Evolutionary conservation across 2,113 vertebrate species (phyloP).

Genomic region (Microcebus griseorufus): DNA sequence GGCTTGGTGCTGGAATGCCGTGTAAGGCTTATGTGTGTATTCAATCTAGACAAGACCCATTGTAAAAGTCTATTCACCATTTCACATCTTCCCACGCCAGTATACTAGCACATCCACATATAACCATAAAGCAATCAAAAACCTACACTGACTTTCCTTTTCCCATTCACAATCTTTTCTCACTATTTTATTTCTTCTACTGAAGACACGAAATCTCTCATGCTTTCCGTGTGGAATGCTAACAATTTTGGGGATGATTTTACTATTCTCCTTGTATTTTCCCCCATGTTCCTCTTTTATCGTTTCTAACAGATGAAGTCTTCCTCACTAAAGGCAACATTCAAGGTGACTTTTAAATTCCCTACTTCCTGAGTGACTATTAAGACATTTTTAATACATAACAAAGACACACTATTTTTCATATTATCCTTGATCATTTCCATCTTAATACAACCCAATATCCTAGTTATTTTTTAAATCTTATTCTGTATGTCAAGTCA

Average conservation of each 20-base stretch:
- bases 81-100: neutral
- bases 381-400: constrained; percentile 49
- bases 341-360: constrained; percentile 61
- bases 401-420: constrained; percentile 55
- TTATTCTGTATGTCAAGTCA: constrained; percentile 61
- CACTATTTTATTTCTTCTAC: constrained; percentile 32
- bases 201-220: neutral
- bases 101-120: neutral
- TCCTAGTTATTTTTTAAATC: constrained; percentile 51
- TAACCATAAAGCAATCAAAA: constrained; percentile 43
- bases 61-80: neutral
- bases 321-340: constrained; percentile 53
- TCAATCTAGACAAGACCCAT: neutral
- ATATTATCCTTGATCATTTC: constrained; percentile 48
- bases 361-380: constrained; percentile 17
- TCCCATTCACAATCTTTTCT: constrained; percentile 20
- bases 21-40: neutral
- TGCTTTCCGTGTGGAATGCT: constrained; percentile 26
- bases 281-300: neutral
- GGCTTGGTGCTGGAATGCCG: neutral
- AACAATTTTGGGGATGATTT: neutral
- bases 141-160: neutral
- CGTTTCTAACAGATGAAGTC: constrained; percentile 36
- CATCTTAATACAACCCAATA: constrained; percentile 60
- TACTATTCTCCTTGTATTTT: constrained; percentile 42